These are phyloP conservation scores for Andrena camellia DNA, from an alignment of 2,888 invertebrate species.

Conservation along the genomic window DNA sequence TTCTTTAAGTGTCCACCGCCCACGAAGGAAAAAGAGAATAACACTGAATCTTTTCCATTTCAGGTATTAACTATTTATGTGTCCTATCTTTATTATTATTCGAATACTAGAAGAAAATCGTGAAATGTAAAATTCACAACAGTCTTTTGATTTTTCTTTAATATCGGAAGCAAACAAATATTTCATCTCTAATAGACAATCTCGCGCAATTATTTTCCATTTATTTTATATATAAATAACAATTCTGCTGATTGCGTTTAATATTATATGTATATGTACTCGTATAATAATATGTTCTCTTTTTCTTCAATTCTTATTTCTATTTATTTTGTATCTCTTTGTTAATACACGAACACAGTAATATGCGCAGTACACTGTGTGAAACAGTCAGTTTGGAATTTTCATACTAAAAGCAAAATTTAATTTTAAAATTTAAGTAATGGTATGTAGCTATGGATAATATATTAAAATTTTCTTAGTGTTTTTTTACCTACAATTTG, in stretches of 20 bases:
- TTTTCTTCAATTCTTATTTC: neutral
- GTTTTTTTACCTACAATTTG: too few relatives aligned
- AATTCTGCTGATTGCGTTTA: too few relatives aligned
- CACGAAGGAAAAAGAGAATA: constrained; percentile 87
- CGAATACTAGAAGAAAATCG: neutral
- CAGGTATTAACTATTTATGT: constrained; percentile 80
- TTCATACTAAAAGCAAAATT: neutral
- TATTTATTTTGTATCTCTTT: neutral
- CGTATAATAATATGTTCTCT: too few relatives aligned
- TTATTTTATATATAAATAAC: too few relatives aligned
- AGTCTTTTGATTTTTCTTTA: too few relatives aligned
- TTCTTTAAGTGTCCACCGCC: constrained; percentile 94
- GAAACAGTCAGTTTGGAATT: too few relatives aligned
- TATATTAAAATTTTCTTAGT: too few relatives aligned
- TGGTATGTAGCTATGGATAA: neutral
- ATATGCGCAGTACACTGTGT: too few relatives aligned
- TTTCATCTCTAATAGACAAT: too few relatives aligned
- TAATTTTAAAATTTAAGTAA: neutral
- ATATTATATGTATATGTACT: too few relatives aligned
- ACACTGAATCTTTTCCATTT: constrained; percentile 84
- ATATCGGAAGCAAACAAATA: too few relatives aligned
- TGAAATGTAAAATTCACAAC: neutral
- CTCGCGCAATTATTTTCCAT: too few relatives aligned
- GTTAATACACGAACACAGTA: neutral
- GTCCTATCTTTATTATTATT: neutral